Base-by-base conservation (phyloP, 64 coral and sea anemone species). In the Montipora sp. region DNA sequence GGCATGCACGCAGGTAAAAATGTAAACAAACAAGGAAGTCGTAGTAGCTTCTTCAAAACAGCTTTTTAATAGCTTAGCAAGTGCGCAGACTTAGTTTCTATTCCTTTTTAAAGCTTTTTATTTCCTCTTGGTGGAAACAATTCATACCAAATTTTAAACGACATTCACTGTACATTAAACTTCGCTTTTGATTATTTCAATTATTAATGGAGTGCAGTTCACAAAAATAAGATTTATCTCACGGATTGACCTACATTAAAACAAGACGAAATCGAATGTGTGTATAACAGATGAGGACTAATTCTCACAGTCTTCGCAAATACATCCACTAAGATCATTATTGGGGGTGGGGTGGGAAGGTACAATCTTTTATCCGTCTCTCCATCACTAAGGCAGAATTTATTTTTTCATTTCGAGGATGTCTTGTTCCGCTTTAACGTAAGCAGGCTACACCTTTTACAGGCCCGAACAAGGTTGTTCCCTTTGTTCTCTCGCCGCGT, bases 101-200 rank as follows among this genome's bases (percentile, higher is more conserved):
- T 12, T 77, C 12, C 44, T 14, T 11, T 45, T 77, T 77, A 11
- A 57, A 57, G 6, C 7, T 36, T 61, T 24, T 61, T 10, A 20
- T 81, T 81, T 11, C 58, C 80, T 7, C 5, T 61, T 44, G 14
- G 16, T 12, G 23, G 58, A 18, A 11, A 18, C 27, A 7, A 61
- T 36, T 36, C 1, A 18, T 61, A 14, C 22, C 80, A 63, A 46
- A 16, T 44, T 45, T 80, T 47, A 66, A 44, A 46, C 65, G 66
- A 71, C 45, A 85, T 85, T 85, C 14, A 72, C 82, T 85, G 82
- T 85, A 85, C 82, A 85, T 63, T 50, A 71, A 50, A 85, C 20
- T 85, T 72, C 59, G 46, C 68, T 63, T 66, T 15, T 50, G 46
- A 48, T 50, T 23, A 47, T 65, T 85, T n/a, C 18, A 84, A 50